A percentile compares a stretch with the other conserved stretches of the same genome.
Evolutionary conservation across 2,113 vertebrate genomes (phyloP).

Genomic region (Scomber colias): DNA sequence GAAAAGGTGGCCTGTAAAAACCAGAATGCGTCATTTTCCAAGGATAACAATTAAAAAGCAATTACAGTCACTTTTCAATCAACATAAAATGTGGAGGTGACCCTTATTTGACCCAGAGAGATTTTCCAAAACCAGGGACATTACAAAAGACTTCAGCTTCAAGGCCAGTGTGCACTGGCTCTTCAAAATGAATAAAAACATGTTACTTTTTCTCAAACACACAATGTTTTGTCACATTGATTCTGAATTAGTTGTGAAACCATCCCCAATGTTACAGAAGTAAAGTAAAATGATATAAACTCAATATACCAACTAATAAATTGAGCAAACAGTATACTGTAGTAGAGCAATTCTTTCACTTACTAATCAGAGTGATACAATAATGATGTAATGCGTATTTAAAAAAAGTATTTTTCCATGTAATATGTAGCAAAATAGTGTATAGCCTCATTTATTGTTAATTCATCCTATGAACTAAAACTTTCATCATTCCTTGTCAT

Average conservation of each 20-base stretch:
- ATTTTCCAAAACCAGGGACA: conserved; percentile 19
- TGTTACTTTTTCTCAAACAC: not conserved
- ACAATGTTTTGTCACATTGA: not conserved
- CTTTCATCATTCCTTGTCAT: not conserved
- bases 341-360: not conserved
- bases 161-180: not conserved
- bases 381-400: not conserved
- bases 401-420: not conserved
- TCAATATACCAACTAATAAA: not conserved
- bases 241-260: not conserved
- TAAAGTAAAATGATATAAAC: not conserved
- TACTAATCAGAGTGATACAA: not conserved
- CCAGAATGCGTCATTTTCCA: not conserved
- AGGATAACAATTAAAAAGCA: conserved; percentile 19
- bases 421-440: not conserved
- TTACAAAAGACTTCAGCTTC: not conserved
- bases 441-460: no score
- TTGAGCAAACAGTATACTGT: no score
- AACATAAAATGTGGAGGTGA: not conserved
- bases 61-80: not conserved
- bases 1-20: not conserved
- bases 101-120: not conserved
- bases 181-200: not conserved
- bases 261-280: not conserved
- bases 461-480: not conserved